phyloP scores from a whole-genome alignment of 2,888 invertebrate species.

The Oxycera nigricornis region DNA sequence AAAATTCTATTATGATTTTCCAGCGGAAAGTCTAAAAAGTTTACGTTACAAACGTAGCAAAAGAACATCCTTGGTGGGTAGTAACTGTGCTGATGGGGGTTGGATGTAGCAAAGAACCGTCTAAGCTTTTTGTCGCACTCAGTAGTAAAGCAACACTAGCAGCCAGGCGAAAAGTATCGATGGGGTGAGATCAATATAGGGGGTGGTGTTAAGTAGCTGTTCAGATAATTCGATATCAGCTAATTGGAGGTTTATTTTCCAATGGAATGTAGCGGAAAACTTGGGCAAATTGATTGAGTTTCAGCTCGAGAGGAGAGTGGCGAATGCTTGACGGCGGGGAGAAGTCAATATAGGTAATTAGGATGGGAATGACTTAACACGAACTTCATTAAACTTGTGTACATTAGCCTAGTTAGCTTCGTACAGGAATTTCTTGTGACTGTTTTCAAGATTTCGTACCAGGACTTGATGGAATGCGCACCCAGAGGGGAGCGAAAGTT shows the following conservation, averaged over 20 bases:
- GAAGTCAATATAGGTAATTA: constrained; percentile 7
- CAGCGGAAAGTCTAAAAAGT: neutral
- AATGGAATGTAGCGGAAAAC: neutral
- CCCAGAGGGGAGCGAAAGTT: too few species aligned
- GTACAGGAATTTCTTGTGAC: neutral
- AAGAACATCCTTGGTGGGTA: neutral
- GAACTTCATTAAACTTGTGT: neutral
- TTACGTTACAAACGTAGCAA: neutral
- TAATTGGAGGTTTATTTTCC: constrained; percentile 8
- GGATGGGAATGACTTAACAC: constrained; percentile 18
- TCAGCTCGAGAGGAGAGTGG: neutral
- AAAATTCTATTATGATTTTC: neutral
- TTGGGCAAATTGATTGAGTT: neutral
- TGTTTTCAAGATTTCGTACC: too few species aligned
- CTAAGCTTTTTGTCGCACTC: neutral
- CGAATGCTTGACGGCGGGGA: neutral
- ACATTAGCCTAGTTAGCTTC: neutral
- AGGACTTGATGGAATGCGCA: too few species aligned
- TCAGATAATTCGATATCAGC: constrained; percentile 24
- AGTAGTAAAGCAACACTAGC: neutral
- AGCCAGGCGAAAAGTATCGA: neutral
- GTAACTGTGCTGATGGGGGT: neutral
- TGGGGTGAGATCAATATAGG: neutral
- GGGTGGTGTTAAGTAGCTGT: constrained; percentile 8
- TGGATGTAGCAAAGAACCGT: neutral